Conservation (phyloP, 2,797 vertebrate species). For the Coregonus sp. region DNA sequence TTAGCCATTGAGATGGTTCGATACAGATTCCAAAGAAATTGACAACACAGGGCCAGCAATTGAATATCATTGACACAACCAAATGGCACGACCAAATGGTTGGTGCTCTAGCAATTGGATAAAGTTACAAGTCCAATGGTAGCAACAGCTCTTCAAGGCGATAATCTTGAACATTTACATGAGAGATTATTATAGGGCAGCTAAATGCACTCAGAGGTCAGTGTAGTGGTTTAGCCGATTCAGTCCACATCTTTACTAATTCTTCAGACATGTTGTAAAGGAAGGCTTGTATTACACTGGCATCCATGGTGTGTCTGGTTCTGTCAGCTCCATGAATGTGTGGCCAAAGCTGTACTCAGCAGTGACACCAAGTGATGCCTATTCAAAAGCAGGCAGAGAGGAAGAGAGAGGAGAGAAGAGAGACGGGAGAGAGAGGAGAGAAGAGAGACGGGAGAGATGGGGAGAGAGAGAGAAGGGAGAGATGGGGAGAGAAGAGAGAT, state of each 20-base stretch:
- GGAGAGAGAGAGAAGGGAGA: background rate
- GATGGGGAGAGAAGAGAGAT: background rate
- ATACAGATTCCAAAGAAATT: background rate
- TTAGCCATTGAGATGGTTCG: background rate
- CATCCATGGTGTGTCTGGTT: slow-evolving; percentile 57
- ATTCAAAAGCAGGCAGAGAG: slow-evolving; percentile 51
- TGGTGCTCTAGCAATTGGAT: background rate
- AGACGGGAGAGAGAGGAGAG: slow-evolving; percentile 5
- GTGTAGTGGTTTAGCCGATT: slow-evolving; percentile 60
- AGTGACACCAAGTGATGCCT: slow-evolving; percentile 69
- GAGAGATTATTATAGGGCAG: slow-evolving; percentile 47
- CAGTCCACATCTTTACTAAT: slow-evolving; percentile 58
- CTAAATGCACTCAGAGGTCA: slow-evolving; percentile 52
- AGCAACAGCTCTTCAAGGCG: slow-evolving; percentile 41
- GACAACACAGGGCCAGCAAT: background rate
- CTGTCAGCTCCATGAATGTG: slow-evolving; percentile 62
- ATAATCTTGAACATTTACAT: slow-evolving; percentile 1
- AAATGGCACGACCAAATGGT: background rate
- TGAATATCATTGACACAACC: background rate
- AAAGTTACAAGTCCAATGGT: background rate
- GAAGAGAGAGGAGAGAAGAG: too few species aligned
- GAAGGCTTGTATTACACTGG: slow-evolving; percentile 56
- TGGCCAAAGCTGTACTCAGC: slow-evolving; percentile 58
- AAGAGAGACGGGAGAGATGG: background rate
- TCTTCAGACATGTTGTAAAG: slow-evolving; percentile 56